These are phyloP conservation scores for Drosophila kurseongensis DNA, from an alignment of 1,140 invertebrate species.

Conservation along the genomic window DNA sequence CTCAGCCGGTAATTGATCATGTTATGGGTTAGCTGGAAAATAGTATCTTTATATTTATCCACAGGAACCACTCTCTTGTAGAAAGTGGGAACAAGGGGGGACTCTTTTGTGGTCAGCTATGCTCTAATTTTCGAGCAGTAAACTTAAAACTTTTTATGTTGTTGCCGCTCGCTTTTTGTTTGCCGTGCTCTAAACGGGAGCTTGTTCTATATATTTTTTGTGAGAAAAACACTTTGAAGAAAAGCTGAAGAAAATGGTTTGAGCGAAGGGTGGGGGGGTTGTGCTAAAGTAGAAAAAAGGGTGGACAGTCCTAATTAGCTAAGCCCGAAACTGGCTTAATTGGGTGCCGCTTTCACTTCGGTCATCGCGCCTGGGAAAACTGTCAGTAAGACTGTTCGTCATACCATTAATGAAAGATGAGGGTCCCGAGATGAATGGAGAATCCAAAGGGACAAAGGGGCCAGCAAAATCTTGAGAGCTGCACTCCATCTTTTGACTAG, in stretches of 20 bases:
- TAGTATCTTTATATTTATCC: neutral
- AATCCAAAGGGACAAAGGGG: conserved; percentile 1
- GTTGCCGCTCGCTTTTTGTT: conserved; percentile 15
- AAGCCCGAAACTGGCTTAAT: conserved; percentile 56
- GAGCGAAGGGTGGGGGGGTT: neutral
- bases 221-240: conserved; percentile 37
- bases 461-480: conserved; percentile 14
- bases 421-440: conserved; percentile 27
- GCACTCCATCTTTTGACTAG: neutral
- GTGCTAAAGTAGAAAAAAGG: neutral
- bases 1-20: conserved; percentile 21
- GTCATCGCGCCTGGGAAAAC: conserved; percentile 35
- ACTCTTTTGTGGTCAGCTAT: conserved; percentile 32
- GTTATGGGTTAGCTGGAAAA: neutral
- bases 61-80: neutral
- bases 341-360: conserved; percentile 43
- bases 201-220: conserved; percentile 41
- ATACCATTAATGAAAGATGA: conserved; percentile 36
- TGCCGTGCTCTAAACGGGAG: conserved; percentile 19
- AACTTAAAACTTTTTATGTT: conserved; percentile 24
- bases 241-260: conserved; percentile 6
- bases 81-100: conserved; percentile 4
- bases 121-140: conserved; percentile 36
- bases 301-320: conserved; percentile 52
- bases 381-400: conserved; percentile 39